phyloP scores from a whole-genome alignment of 2,888 invertebrate species.

The Mesoligia furuncula region DNA sequence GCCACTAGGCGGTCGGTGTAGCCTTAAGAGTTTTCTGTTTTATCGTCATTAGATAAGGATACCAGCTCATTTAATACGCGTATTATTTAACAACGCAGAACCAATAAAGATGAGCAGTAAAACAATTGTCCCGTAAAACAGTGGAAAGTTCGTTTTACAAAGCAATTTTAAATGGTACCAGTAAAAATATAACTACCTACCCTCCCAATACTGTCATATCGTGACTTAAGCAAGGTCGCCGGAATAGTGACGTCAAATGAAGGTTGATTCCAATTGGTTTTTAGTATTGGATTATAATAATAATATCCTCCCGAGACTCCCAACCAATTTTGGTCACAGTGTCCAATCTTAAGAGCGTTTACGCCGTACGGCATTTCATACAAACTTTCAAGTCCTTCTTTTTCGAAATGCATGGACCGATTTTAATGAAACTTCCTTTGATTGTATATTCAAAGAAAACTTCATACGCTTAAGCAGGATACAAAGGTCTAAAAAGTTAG shows the following conservation, averaged over 20 bases:
- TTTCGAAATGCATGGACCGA: too few relatives aligned
- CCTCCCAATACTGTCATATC: constrained; percentile 1
- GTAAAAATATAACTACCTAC: constrained; percentile 22
- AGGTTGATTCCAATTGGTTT: constrained; percentile 14
- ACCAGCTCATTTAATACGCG: not conserved
- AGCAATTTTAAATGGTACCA: constrained; percentile 28
- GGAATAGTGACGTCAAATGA: not conserved
- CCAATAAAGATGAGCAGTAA: constrained; percentile 6
- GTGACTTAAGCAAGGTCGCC: constrained; percentile 30
- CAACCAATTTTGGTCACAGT: too few relatives aligned
- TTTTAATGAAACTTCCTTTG: too few relatives aligned
- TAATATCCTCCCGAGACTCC: too few relatives aligned
- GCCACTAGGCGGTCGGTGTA: too few relatives aligned
- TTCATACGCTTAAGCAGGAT: too few relatives aligned
- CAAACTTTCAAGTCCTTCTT: too few relatives aligned
- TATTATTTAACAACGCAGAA: not conserved
- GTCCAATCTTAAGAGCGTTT: too few relatives aligned
- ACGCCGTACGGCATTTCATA: too few relatives aligned
- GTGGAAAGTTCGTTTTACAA: constrained; percentile 5
- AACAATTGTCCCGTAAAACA: constrained; percentile 8
- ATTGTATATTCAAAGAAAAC: too few relatives aligned
- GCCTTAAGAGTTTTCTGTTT: not conserved
- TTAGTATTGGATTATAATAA: not conserved
- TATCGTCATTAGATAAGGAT: not conserved
- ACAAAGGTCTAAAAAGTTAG: too few relatives aligned